Evolutionary conservation across 2,888 invertebrate species (phyloP), one percentile per base, ranked within the genome.

Genomic region (Mellilla xanthometata): DNA sequence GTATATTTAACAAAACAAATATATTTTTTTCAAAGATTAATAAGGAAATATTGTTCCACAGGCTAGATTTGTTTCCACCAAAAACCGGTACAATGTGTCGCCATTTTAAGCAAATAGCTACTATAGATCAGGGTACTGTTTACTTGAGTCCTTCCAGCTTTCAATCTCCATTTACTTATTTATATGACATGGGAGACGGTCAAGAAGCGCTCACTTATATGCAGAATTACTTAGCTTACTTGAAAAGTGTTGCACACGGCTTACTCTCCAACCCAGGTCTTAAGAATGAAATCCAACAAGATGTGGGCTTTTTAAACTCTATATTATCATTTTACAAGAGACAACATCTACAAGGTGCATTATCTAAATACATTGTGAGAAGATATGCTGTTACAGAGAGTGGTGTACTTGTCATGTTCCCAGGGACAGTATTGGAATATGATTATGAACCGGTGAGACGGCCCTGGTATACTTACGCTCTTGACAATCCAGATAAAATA

Each of bases 141-240:
- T 97, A 95, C 72, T 89, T 97, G 43, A 95, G 97, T 56, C 93
- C 96, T 0, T 94, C 94, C 32, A 94, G 95, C 62, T 97, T 97
- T 71, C 93, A 94, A 64, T 95, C 96, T 2, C 96, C 97, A 1
- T 93, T 93, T 64, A 89, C 91, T 1, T 93, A 93, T 56, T 71
- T 93, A 3, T 91, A 92, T 72, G 91, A 92, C 48, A 91, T 91
- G 79, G 90, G 91, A 22, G 87, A 87, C 60, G 91, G 91, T 1
- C 91, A 83, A 68, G 90, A 90, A 51, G 71, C 90, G 64, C 62
- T 92, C 64, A 64, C 88, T 78, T 93, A 93, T 19, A 93, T 95
- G 59, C 95, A 96, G 76, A 94, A 94, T 67, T 96, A 95, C 68
- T 94, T 97, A 91, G 96, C 96, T 1, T 97, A 96, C 74, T 90